Conservation (phyloP, 1,140 invertebrate species). For the Streblospio benedicti region DNA sequence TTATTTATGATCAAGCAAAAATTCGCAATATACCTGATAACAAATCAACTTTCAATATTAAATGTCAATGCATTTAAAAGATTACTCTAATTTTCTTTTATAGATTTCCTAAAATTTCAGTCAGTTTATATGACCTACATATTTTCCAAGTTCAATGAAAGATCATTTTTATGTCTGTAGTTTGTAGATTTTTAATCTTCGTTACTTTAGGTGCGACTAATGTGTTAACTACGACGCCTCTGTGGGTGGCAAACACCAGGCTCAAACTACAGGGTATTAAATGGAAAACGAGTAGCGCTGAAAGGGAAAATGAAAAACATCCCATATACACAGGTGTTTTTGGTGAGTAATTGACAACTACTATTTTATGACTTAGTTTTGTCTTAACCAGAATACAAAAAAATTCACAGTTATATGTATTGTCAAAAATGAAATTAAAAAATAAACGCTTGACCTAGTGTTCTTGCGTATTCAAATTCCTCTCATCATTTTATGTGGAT, state of each 20-base stretch:
- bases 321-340: conserved; percentile 50
- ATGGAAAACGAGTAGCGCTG: conserved; percentile 30
- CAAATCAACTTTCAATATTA: too few relatives aligned
- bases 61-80: too few relatives aligned
- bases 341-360: conserved; percentile 41
- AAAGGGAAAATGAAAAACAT: conserved; percentile 18
- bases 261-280: conserved; percentile 63
- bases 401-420: too few relatives aligned
- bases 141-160: too few relatives aligned
- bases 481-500: not conserved
- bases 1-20: too few relatives aligned
- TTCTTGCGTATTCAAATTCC: not conserved
- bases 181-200: not conserved
- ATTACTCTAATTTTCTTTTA: too few relatives aligned
- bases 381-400: not conserved
- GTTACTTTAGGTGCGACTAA: conserved; percentile 59
- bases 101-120: too few relatives aligned
- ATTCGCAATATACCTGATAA: too few relatives aligned
- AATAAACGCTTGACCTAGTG: not conserved
- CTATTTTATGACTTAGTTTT: not conserved
- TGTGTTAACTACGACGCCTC: conserved; percentile 72
- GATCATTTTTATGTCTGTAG: not conserved
- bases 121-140: too few relatives aligned
- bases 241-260: conserved; percentile 85
- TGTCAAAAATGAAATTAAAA: too few relatives aligned